phyloP scores from a whole-genome alignment of 2,797 vertebrate genomes.

The Platalea minor region DNA sequence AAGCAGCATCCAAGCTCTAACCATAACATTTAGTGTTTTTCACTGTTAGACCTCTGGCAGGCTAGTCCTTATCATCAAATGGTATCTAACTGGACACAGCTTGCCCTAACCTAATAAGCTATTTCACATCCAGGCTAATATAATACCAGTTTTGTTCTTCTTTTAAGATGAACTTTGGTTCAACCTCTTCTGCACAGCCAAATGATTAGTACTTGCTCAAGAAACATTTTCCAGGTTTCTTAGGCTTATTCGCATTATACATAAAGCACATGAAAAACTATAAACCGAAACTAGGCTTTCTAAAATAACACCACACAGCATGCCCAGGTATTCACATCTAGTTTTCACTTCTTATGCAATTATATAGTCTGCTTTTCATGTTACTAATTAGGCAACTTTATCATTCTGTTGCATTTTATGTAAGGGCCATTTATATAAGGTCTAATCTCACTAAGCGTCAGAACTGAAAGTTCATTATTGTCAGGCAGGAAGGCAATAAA shows the following conservation, averaged over 20 bases:
- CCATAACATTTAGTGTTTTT: background rate
- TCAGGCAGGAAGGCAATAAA: constrained; percentile 34
- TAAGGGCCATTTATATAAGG: background rate
- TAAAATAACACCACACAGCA: background rate
- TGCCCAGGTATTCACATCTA: background rate
- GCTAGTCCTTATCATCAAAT: background rate
- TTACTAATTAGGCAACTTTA: background rate
- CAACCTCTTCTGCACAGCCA: background rate
- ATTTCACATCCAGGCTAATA: background rate
- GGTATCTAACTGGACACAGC: background rate
- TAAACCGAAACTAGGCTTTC: background rate
- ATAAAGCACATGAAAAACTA: background rate
- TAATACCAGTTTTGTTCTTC: background rate
- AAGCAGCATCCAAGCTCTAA: background rate
- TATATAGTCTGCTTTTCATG: background rate
- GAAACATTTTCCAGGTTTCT: background rate
- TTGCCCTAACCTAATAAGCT: background rate
- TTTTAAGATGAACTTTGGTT: background rate
- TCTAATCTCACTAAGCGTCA: background rate
- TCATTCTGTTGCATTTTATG: background rate
- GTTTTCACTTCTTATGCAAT: background rate
- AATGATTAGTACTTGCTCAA: background rate
- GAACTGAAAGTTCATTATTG: constrained; percentile 25
- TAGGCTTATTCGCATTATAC: background rate
- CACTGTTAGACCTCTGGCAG: background rate